A percentile compares a stretch with the other conserved stretches of the same genome.
Evolutionary conservation across 1,140 invertebrate genomes (phyloP).

Genomic region (Ladona fulva): DNA sequence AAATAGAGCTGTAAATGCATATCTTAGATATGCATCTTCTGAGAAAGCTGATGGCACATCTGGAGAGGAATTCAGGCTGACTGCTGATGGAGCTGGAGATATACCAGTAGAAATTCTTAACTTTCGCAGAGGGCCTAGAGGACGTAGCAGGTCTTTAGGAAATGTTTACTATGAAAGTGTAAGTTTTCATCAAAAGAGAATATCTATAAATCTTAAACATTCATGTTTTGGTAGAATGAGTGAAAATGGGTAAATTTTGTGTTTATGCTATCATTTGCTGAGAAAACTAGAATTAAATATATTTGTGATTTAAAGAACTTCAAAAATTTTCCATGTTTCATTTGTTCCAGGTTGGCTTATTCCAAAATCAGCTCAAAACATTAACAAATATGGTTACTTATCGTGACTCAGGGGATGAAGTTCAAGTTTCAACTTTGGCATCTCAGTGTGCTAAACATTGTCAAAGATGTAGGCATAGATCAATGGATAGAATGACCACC

Average conservation of each 20-base stretch:
- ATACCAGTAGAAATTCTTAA: slow-evolving; percentile 36
- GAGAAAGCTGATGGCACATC: slow-evolving; percentile 27
- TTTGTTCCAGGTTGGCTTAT: slow-evolving; percentile 33
- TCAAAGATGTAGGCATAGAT: not conserved
- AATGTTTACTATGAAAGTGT: slow-evolving; percentile 18
- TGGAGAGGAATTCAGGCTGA: slow-evolving; percentile 32
- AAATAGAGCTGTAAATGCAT: slow-evolving; percentile 30
- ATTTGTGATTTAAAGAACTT: too few species aligned
- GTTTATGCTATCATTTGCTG: too few species aligned
- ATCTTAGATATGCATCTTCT: slow-evolving; percentile 29
- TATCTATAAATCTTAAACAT: too few species aligned
- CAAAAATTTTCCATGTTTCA: slow-evolving; percentile 15
- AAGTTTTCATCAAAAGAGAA: not conserved
- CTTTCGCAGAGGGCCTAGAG: slow-evolving; percentile 28
- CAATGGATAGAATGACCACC: slow-evolving; percentile 9
- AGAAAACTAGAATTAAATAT: too few species aligned
- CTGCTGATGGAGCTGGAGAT: slow-evolving; percentile 34
- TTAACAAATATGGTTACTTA: slow-evolving; percentile 32
- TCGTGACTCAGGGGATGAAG: slow-evolving; percentile 29
- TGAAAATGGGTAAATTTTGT: too few species aligned
- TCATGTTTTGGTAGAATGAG: too few species aligned
- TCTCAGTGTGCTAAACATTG: slow-evolving; percentile 17
- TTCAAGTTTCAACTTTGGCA: slow-evolving; percentile 24
- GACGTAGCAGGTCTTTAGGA: not conserved
- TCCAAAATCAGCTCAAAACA: slow-evolving; percentile 32